Conservation (phyloP, 1,140 invertebrate species). For the Zelostemma sp. region DNA sequence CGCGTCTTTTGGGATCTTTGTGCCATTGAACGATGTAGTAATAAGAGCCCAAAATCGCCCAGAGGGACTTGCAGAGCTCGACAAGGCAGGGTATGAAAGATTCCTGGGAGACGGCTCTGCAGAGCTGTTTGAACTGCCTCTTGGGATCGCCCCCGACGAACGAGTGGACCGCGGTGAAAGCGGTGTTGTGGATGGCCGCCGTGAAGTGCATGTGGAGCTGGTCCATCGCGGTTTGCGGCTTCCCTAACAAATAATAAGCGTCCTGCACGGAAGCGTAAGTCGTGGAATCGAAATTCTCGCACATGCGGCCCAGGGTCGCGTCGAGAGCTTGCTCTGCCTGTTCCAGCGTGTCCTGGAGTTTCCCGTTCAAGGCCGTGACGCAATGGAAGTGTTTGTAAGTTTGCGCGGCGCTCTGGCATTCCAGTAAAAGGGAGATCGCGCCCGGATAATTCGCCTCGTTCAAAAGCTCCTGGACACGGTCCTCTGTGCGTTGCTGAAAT, state of each 20-base stretch:
- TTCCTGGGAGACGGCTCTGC: conserved; percentile 80
- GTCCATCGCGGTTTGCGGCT: conserved; percentile 90
- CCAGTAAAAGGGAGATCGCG: conserved; percentile 88
- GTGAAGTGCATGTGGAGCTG: conserved; percentile 96
- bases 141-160: conserved; percentile 80
- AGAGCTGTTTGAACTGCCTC: conserved; percentile 84
- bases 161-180: conserved; percentile 81
- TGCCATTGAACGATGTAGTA: conserved; percentile 87
- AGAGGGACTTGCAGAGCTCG: conserved; percentile 86
- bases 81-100: conserved; percentile 86
- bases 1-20: conserved; percentile 69
- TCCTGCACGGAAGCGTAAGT: conserved; percentile 85
- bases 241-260: conserved; percentile 86
- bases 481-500: conserved; percentile 83
- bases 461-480: conserved; percentile 84
- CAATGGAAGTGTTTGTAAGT: conserved; percentile 88
- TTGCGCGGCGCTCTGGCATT: conserved; percentile 87
- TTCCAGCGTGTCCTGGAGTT: conserved; percentile 92
- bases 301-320: conserved; percentile 84
- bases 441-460: conserved; percentile 88
- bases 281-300: conserved; percentile 79
- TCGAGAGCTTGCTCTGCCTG: conserved; percentile 94
- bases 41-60: conserved; percentile 86
- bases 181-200: conserved; percentile 91
- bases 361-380: conserved; percentile 85